Percentiles rank a stretch among this genome's conserved stretches.
These are phyloP conservation scores for Labeo calbasu DNA, from an alignment of 2,797 vertebrate species.

Conservation along the genomic window DNA sequence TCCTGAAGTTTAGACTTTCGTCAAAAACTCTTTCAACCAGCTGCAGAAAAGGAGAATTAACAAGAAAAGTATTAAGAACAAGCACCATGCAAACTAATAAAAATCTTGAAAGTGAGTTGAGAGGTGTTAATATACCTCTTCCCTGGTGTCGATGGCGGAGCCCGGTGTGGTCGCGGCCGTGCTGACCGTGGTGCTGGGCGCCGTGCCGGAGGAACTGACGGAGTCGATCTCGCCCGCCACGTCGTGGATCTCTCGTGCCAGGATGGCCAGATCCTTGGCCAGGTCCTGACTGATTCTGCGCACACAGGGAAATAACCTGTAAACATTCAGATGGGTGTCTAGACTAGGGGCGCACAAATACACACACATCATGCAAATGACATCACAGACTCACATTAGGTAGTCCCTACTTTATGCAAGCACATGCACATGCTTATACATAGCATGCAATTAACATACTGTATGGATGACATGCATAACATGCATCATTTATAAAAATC, in stretches of 20 bases:
- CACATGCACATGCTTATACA: slow-evolving; percentile 50
- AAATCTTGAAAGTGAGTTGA: slow-evolving; percentile 73
- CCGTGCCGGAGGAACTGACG: slow-evolving; percentile 97
- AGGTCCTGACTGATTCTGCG: slow-evolving; percentile 99
- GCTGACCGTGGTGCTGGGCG: slow-evolving; percentile 98
- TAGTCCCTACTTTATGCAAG: slow-evolving; percentile 44
- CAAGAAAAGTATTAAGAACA: slow-evolving; percentile 23
- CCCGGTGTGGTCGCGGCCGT: slow-evolving; percentile 98
- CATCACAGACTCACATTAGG: slow-evolving; percentile 47
- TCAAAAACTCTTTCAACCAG: slow-evolving; percentile 98
- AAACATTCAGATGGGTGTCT: slow-evolving; percentile 79
- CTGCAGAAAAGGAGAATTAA: slow-evolving; percentile 69
- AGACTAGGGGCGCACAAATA: slow-evolving; percentile 58
- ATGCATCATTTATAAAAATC: background rate
- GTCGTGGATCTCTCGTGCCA: slow-evolving; percentile 98
- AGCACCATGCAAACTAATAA: background rate
- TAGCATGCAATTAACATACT: background rate
- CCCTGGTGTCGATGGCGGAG: slow-evolving; percentile 99
- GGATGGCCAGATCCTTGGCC: slow-evolving; percentile 92
- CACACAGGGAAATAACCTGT: slow-evolving; percentile 89
- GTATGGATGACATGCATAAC: slow-evolving; percentile 3
- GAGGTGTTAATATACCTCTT: slow-evolving; percentile 95
- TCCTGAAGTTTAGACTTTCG: slow-evolving; percentile 98
- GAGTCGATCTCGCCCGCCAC: slow-evolving; percentile 99
- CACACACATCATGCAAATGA: slow-evolving; percentile 52